phyloP scores from a whole-genome alignment of 2,888 invertebrate genomes.

The Hemithea aestivaria region DNA sequence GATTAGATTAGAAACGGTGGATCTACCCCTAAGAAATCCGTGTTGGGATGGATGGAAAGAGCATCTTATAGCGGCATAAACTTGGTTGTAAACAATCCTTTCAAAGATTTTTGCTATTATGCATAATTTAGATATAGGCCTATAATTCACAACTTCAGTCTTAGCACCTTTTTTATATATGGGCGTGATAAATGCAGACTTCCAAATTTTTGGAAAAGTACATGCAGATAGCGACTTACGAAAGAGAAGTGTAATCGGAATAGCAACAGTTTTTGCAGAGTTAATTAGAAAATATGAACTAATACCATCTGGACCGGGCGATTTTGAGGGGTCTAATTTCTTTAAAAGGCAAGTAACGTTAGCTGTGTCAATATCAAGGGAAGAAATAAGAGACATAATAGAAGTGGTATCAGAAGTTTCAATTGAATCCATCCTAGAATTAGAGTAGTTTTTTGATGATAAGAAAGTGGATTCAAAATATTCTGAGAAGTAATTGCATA shows the following conservation, averaged over 20 bases:
- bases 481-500: no score
- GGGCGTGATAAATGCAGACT: conserved; percentile 7
- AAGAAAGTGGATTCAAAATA: no score
- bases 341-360: not conserved
- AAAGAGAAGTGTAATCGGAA: conserved; percentile 2
- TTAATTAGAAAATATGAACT: conserved; percentile 1
- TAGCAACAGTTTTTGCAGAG: not conserved
- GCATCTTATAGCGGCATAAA: not conserved
- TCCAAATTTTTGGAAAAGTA: conserved; percentile 3
- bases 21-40: not conserved
- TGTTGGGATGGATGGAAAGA: not conserved
- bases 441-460: no score
- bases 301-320: conserved; percentile 1
- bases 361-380: no score
- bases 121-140: conserved; percentile 15
- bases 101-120: conserved; percentile 5
- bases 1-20: not conserved
- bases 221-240: not conserved
- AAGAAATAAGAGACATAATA: no score
- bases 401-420: no score
- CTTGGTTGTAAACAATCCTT: conserved; percentile 4
- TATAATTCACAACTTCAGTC: conserved; percentile 7
- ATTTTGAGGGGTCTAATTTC: conserved; percentile 1
- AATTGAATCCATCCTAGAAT: no score
- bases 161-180: conserved; percentile 10